Evolutionary conservation across 2,888 invertebrate genomes (phyloP), one percentile per base, ranked within the genome.

Genomic region (Encarsia formosa): DNA sequence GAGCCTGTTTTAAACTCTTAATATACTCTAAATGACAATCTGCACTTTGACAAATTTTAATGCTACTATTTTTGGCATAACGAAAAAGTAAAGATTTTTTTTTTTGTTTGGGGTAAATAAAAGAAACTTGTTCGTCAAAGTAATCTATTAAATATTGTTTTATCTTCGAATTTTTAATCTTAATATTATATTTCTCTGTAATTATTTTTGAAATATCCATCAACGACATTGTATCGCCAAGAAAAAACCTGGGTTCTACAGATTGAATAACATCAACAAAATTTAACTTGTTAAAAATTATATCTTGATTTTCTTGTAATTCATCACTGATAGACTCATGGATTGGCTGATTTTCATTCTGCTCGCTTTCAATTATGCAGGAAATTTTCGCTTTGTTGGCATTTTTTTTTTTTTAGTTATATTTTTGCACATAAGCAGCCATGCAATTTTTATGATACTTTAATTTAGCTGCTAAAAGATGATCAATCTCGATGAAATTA

Each of bases 71-170:
- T 20, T 9, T 8, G 11, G 20, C 11, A n/a, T 5, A 11, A 38
- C 20, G 15, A 34, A 44, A 44, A 24, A 44, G 24, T 11, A 13
- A 16, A 2, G 45, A 37, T 37, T 37, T 37, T 19, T 45, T 26
- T 45, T 37, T 24, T 26, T 43, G n/a, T 6, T 13, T 16, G 11
- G 35, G 19, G 22, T 45, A 37, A 9, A 45, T 29, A 37, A 37
- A 45, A 11, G 24, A 26, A 13, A 37, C 13, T 19, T 26, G 34
- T 35, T 45, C 37, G 2, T 19, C 26, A 26, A 37, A 46, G 20
- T 38, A 22, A 26, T 46, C 37, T 16, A 46, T 38, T 2, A 37
- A 22, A 16, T 8, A 19, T 1, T 19, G 32, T 22, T 42, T 46
- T 3, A 46, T 29, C 38, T 29, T 38, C 1, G 6, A 8, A 15